Conservation (phyloP, 2,113 vertebrate species). For the Eolophus roseicapilla region DNA sequence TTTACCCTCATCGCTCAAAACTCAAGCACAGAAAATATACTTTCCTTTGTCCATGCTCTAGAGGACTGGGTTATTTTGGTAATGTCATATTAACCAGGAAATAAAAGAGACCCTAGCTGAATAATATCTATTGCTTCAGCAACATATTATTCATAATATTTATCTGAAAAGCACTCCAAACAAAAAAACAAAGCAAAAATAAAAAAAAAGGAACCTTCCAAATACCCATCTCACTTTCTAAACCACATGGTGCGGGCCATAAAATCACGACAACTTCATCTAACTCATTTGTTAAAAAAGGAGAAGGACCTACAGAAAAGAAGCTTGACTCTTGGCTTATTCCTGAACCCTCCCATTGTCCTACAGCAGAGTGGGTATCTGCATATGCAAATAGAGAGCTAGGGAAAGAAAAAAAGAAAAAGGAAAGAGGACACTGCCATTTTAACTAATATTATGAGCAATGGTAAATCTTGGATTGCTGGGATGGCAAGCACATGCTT, state of each 20-base stretch:
- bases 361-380: neutral
- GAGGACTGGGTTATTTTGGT: neutral
- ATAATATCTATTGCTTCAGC: neutral
- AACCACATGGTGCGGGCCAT: neutral
- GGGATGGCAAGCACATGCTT: neutral
- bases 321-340: neutral
- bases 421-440: neutral
- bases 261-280: neutral
- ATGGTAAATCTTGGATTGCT: neutral
- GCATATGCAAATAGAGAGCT: neutral
- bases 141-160: neutral
- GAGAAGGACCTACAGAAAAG: neutral
- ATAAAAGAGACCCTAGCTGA: neutral
- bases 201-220: neutral
- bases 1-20: neutral
- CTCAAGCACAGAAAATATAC: neutral
- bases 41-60: neutral
- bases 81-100: neutral
- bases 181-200: neutral
- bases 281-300: neutral
- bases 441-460: neutral
- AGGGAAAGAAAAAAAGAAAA: neutral
- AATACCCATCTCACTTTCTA: neutral
- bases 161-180: neutral
- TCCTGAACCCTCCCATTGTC: neutral